A percentile compares a stretch with the other conserved stretches of the same genome.
phyloP scores from a whole-genome alignment of 2,113 vertebrate species.

The Vombatus ursinus region DNA sequence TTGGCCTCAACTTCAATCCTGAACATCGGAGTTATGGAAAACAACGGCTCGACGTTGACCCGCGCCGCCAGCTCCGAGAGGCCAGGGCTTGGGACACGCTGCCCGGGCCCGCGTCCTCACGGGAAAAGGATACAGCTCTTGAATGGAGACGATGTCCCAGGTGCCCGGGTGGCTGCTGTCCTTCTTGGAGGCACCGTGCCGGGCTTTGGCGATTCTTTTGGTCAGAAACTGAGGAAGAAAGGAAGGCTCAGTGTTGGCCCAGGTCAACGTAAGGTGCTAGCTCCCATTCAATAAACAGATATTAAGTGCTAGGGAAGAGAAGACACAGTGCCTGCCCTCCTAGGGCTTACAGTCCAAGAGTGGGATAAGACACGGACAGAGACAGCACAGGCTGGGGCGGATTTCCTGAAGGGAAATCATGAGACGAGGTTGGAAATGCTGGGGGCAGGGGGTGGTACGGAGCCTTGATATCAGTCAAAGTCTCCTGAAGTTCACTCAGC shows the following conservation, averaged over 20 bases:
- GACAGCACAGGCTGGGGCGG: neutral
- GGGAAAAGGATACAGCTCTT: conserved; percentile 90
- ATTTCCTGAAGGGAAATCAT: neutral
- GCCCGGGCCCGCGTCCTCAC: neutral
- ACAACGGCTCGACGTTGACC: neutral
- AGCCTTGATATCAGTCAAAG: neutral
- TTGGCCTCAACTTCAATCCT: conserved; percentile 91
- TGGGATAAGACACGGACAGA: neutral
- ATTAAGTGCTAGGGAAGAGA: neutral
- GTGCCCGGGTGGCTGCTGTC: conserved; percentile 75
- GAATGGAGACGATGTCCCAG: conserved; percentile 85
- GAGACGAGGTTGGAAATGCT: neutral
- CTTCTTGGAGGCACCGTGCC: conserved; percentile 66
- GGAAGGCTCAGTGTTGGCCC: neutral
- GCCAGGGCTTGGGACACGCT: neutral
- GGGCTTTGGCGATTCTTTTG: conserved; percentile 80
- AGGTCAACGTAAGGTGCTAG: neutral
- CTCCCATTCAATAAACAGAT: neutral
- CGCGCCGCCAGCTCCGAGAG: neutral
- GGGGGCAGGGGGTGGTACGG: neutral
- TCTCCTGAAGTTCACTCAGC: neutral
- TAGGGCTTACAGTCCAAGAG: no score
- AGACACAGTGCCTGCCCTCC: neutral
- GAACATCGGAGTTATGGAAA: conserved; percentile 43
- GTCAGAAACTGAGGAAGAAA: conserved; percentile 83